Base-by-base conservation (phyloP, 1,140 invertebrate species). In the Papilio glaucus region DNA sequence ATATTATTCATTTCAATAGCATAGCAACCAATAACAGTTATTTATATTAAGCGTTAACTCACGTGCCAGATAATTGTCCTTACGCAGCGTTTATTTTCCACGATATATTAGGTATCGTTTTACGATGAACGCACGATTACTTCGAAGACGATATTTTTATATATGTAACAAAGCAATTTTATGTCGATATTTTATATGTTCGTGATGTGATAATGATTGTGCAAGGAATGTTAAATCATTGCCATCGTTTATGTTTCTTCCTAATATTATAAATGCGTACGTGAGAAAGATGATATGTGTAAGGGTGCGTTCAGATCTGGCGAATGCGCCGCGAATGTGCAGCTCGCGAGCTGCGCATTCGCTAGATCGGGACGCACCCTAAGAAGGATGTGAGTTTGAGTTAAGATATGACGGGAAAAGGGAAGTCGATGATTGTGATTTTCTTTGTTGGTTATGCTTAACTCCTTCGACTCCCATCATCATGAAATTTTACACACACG, bases 1-100 rank as follows among this genome's bases (percentile, higher is more conserved):
- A 49, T 49, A 49, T 49, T 49, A 49, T 49, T 21, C 15, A 49
- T 9, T 49, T 21, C 45, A 49, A 49, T 49, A 49, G 45, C 13
- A 15, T 21, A 21, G 12, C 45, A 21, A 49, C 15, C n/a, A 49
- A 49, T 18, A 49, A 18, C 4, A 10, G 38, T 49, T 49, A 49
- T 49, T 49, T 49, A 49, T 18, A 18, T 49, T 49, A 49, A 49
- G 7, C 45, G 45, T 49, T n/a, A 42, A 42, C 8, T 42, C 41
- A 42, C 41, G 4, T 42, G 41, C 41, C n/a, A 42, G 15, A 4
- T 15, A 15, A 15, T n/a, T 5, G 13, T 37, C 8, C 4, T 37
- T 37, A 37, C 4, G 7, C 6, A 15, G n/a, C n/a, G 15, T 45
- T 15, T 15, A 7, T 45, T 18, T 45, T 45, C 6, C 42, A 45